These are phyloP conservation scores for Indri indri DNA, from an alignment of 2,113 vertebrate genomes.

Conservation along the genomic window DNA sequence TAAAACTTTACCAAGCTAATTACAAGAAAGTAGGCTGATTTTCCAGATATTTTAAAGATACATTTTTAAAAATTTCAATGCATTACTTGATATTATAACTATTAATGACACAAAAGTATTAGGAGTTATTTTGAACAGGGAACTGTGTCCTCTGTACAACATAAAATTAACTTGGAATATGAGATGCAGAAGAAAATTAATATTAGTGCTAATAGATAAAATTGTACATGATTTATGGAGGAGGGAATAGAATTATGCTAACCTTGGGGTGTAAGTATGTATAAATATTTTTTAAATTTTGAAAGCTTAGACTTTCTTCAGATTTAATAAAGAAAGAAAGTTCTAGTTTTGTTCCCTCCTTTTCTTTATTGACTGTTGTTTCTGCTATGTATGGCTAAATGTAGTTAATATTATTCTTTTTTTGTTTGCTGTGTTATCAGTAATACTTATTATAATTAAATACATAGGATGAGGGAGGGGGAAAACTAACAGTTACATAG, in stretches of 20 bases:
- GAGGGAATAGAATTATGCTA: background rate
- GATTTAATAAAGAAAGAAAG: background rate
- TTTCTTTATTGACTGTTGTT: background rate
- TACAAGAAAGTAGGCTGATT: background rate
- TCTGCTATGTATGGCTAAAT: background rate
- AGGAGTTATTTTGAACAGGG: background rate
- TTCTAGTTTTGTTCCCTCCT: background rate
- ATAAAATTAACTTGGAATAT: background rate
- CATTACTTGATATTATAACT: background rate
- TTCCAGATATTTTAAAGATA: background rate
- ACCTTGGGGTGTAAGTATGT: fast-evolving
- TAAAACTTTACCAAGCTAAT: background rate
- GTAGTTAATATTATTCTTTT: background rate
- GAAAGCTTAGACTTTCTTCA: background rate
- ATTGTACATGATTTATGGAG: background rate
- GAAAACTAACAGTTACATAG: background rate
- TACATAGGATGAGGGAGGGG: fast-evolving
- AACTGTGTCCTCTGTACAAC: background rate
- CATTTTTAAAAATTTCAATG: background rate
- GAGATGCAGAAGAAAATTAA: background rate
- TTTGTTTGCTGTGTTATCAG: background rate
- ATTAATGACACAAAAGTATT: background rate
- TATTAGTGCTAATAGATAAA: background rate
- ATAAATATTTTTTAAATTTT: background rate
- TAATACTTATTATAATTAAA: background rate